Percentiles rank a stretch among this genome's conserved stretches.
Conservation (phyloP, 2,113 vertebrate species). For the Sclerurus mexicanus region DNA sequence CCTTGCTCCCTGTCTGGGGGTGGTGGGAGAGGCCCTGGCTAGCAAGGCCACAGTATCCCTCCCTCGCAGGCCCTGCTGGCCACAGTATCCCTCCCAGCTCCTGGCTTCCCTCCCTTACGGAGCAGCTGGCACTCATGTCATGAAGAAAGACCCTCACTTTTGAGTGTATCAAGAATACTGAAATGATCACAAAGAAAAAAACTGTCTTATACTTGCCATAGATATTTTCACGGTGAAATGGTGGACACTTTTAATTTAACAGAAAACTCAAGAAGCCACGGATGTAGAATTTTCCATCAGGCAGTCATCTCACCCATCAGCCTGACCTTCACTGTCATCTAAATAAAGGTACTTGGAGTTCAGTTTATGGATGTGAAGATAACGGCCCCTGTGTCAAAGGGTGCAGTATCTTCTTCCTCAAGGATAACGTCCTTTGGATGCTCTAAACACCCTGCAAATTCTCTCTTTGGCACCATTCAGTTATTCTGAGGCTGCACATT, state of each 20-base stretch:
- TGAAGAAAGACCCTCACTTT: background rate
- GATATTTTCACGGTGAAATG: background rate
- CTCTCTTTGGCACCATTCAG: background rate
- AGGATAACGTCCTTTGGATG: background rate
- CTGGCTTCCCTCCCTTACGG: rapidly evolving
- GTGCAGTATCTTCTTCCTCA: background rate
- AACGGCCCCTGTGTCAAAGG: background rate
- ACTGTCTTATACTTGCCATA: background rate
- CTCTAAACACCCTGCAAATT: background rate
- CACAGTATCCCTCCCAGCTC: background rate
- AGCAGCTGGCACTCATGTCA: background rate
- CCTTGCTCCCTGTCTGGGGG: background rate
- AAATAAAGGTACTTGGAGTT: background rate
- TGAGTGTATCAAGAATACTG: background rate
- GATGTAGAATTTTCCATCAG: background rate
- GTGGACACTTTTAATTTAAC: background rate
- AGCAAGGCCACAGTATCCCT: background rate
- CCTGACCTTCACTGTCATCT: background rate
- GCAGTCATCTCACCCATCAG: background rate
- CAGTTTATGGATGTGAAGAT: background rate
- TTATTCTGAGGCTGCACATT: background rate
- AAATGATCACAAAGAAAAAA: background rate
- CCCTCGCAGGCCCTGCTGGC: background rate
- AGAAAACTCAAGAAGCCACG: background rate
- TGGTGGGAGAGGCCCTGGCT: background rate